Percentiles rank a stretch among this genome's conserved stretches.
Evolutionary conservation across 2,797 vertebrate genomes (phyloP).

Genomic region (Lacerta viridis): DNA sequence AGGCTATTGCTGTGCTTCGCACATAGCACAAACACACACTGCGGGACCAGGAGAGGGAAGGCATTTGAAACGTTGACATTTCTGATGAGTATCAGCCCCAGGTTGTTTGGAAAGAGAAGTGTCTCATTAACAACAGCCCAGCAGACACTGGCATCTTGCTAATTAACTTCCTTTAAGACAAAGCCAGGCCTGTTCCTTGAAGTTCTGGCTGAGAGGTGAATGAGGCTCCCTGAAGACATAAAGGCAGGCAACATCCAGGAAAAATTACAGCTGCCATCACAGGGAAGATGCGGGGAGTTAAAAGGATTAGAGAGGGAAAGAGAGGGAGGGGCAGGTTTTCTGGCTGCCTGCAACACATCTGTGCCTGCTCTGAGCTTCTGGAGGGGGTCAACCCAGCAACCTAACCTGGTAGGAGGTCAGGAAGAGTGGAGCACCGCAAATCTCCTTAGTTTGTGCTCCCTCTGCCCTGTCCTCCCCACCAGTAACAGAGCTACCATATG

Average conservation of each 20-base stretch:
- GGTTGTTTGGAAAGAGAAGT: neutral
- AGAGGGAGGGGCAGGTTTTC: conserved; percentile 17
- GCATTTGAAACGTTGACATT: neutral
- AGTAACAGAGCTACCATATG: too few species aligned
- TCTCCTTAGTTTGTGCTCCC: neutral
- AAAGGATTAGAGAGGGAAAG: neutral
- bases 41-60: neutral
- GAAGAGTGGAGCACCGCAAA: neutral
- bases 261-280: neutral
- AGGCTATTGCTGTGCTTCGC: neutral
- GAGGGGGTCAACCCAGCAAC: conserved; percentile 25
- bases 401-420: conserved; percentile 11
- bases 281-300: rapidly evolving
- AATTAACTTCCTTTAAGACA: neutral
- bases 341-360: neutral
- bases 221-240: neutral
- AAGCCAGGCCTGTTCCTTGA: conserved; percentile 12
- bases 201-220: neutral
- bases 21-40: neutral
- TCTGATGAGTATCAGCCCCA: neutral
- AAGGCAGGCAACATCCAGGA: neutral
- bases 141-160: neutral
- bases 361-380: neutral
- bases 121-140: neutral
- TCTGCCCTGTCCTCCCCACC: too few species aligned